phyloP scores from a whole-genome alignment of 2,888 invertebrate species.

The Strigamia transsilvanica region DNA sequence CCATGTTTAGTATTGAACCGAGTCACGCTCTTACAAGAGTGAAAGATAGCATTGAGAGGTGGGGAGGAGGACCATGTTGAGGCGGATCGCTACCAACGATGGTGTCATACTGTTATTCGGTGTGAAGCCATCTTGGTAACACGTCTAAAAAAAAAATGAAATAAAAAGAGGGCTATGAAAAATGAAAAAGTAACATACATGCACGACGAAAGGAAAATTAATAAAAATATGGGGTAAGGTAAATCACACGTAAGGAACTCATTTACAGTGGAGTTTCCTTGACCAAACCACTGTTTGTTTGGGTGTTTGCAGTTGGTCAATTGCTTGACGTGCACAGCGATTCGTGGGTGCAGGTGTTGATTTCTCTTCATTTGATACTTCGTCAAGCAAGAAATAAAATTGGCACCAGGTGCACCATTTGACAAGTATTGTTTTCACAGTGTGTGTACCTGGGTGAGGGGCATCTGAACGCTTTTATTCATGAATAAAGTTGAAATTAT shows the following conservation, averaged over 20 bases:
- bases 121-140: constrained; percentile 37
- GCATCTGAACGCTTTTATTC: background rate
- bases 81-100: constrained; percentile 39
- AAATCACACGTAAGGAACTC: background rate
- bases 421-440: background rate
- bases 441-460: background rate
- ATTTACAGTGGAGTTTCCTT: constrained; percentile 8
- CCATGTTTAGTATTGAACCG: constrained; percentile 47
- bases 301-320: constrained; percentile 43
- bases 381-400: constrained; percentile 41
- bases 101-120: constrained; percentile 31
- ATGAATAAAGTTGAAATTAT: constrained; percentile 5
- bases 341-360: constrained; percentile 49
- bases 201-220: background rate
- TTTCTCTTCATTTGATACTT: constrained; percentile 42
- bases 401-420: constrained; percentile 29
- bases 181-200: background rate
- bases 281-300: constrained; percentile 26
- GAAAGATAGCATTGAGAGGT: constrained; percentile 39
- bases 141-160: background rate
- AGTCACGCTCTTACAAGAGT: constrained; percentile 44
- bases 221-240: background rate
- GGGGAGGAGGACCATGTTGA: constrained; percentile 31
- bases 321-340: constrained; percentile 39
- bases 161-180: background rate